phyloP scores from a whole-genome alignment of 2,113 vertebrate species.

The Mustelus asterias region DNA sequence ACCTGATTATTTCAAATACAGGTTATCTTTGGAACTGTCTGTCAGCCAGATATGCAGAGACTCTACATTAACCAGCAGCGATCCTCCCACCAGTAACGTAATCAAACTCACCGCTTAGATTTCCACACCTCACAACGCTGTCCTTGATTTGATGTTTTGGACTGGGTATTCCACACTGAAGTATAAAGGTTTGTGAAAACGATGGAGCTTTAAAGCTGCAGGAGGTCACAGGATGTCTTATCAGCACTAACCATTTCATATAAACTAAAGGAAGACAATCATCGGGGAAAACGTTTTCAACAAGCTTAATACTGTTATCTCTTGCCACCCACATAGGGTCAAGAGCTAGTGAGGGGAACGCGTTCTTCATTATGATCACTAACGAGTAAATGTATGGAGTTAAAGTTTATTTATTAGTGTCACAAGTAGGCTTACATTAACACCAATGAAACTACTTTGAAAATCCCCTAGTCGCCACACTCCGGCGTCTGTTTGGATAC shows the following conservation, averaged over 20 bases:
- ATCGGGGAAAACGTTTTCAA: neutral
- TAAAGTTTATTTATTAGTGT: neutral
- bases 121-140: neutral
- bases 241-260: neutral
- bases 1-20: neutral
- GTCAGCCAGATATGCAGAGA: neutral
- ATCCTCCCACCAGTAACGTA: neutral
- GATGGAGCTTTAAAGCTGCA: neutral
- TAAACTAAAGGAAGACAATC: neutral
- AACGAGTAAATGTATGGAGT: neutral
- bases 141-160: neutral
- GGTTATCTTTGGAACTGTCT: neutral
- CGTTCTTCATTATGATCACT: neutral
- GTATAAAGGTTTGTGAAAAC: neutral
- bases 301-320: neutral
- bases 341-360: neutral
- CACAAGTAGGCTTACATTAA: too few species aligned
- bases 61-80: neutral
- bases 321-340: constrained; percentile 34
- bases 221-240: neutral
- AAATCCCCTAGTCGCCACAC: too few species aligned
- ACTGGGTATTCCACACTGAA: neutral
- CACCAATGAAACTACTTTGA: too few species aligned
- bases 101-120: neutral
- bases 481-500: too few species aligned